A percentile compares a stretch with the other conserved stretches of the same genome.
These are phyloP conservation scores for Aplochiton taeniatus DNA, from an alignment of 2,797 vertebrate species.

Conservation along the genomic window DNA sequence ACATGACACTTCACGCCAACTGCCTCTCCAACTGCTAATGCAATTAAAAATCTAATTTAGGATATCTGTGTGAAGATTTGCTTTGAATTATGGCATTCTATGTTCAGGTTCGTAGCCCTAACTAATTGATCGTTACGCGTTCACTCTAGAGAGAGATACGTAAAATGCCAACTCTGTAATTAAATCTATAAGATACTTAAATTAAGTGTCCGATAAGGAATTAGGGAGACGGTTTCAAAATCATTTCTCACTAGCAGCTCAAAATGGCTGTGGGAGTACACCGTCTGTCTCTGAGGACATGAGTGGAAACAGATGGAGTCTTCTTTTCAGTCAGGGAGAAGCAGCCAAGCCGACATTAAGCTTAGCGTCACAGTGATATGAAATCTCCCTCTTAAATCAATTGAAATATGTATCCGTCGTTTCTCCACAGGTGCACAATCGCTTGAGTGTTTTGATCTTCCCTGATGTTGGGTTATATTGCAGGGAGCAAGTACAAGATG, in stretches of 20 bases:
- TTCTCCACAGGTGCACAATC: constrained; percentile 17
- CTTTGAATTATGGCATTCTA: too few species aligned
- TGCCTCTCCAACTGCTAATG: neutral
- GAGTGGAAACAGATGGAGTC: constrained; percentile 4
- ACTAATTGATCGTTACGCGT: neutral
- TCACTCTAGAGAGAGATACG: neutral
- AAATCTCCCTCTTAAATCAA: too few species aligned
- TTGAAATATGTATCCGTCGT: neutral
- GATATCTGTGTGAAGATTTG: too few species aligned
- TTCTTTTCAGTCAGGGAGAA: too few species aligned
- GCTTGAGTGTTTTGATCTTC: constrained; percentile 31
- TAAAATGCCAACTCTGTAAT: constrained; percentile 5
- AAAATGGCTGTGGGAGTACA: constrained; percentile 5
- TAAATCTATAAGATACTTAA: neutral
- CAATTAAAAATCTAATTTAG: too few species aligned
- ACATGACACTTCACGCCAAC: too few species aligned
- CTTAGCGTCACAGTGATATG: too few species aligned
- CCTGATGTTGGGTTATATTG: constrained; percentile 32
- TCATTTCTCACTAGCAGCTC: constrained; percentile 1
- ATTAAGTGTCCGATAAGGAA: neutral
- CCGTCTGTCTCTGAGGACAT: neutral
- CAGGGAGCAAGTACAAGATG: constrained; percentile 41
- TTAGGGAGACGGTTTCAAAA: neutral
- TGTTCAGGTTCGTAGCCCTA: too few species aligned
- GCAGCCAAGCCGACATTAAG: too few species aligned